Evolutionary conservation across 2,888 invertebrate species (phyloP), one percentile per base, ranked within the genome.

Genomic region (Melipona bicolor): DNA sequence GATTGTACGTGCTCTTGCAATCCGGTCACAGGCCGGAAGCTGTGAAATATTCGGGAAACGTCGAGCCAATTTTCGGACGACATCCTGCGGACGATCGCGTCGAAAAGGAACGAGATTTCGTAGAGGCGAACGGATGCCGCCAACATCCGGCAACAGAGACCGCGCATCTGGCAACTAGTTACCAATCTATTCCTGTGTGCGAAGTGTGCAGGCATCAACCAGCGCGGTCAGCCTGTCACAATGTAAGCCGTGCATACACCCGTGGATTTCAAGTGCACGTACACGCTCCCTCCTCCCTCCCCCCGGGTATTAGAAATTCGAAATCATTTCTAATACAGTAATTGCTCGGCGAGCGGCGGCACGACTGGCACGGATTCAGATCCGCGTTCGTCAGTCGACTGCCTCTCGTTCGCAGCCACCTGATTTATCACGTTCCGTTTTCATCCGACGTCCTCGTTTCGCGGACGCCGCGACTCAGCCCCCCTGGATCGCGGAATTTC

Each of bases 81-180:
- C 21, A 56, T 56, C 54, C 15, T 15, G 9, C n/a, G 32, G 15
- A 15, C 19, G 6, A 21, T 70, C 21, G 36, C 21, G 17, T 49
- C 11, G 52, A 19, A 52, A 50, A 68, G 21, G n/a, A 5, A 43
- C 43, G n/a, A 67, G 36, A 52, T 50, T 24, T 50, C 15, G 52
- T 9, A 9, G 27, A 50, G 54, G 75, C 79, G 75, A 80, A 75
- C 87, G 85, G 87, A 89, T 84, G 78, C 81, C 71, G n/a, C 81
- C 82, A 81, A 61, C 79, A 80, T 87, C 83, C 84, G 77, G 80
- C 84, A 78, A 49, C 65, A 52, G 27, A 69, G 64, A 43, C 73
- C 76, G 81, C 87, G 83, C 88, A 89, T 88, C 89, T 89, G 89
- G 89, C 87, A 89, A 81, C 87, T 85, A 89, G 89, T 89, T 88